Evolutionary conservation across 2,888 invertebrate genomes (phyloP), one percentile per base, ranked within the genome.

Genomic region (Bruchidius siliquastri): DNA sequence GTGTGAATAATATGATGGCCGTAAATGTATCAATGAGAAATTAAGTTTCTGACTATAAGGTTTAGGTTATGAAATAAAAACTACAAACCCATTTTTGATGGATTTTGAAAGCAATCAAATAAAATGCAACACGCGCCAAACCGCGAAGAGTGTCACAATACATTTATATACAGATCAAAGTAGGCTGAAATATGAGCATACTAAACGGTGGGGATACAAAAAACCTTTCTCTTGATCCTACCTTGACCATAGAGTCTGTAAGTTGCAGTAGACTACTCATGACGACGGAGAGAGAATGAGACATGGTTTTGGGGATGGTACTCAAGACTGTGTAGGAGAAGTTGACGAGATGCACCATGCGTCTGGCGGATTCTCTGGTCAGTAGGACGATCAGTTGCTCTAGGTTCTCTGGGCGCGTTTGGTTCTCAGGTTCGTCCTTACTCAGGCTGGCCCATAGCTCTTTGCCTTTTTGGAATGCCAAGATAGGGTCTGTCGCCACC

Each of bases 341-440:
- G 85, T 95, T 94, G 74, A 94, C 89, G 71, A 94, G 88, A 83
- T 95, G 95, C 0, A 95, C 95, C 70, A 94, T 86, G 79, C 92
- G 89, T 74, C 95, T 88, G 0, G 94, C 93, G 0, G 93, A 90
- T 87, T 95, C 95, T n/a, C 95, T 87, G 0, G 93, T 91, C 75
- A 95, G 84, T 74, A 95, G 86, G 67, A 94, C 93, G 73, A 94
- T 87, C 76, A 95, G 85, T 82, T 95, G 93, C 82, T 95, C 95
- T 49, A 95, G 84, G 0, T 93, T 94, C 76, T 90, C 89, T 0
- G 95, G 95, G 66, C 94, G 90, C 2, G 93, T 93, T 86, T 95
- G 95, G 87, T 95, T 95, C 86, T 94, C 95, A 0, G 95, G 95
- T 83, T 95, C 95, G 22, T 94, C 91, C 78, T 90, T 86, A 82